These are phyloP conservation scores for Molanna angustata DNA, from an alignment of 2,888 invertebrate species.

Conservation along the genomic window DNA sequence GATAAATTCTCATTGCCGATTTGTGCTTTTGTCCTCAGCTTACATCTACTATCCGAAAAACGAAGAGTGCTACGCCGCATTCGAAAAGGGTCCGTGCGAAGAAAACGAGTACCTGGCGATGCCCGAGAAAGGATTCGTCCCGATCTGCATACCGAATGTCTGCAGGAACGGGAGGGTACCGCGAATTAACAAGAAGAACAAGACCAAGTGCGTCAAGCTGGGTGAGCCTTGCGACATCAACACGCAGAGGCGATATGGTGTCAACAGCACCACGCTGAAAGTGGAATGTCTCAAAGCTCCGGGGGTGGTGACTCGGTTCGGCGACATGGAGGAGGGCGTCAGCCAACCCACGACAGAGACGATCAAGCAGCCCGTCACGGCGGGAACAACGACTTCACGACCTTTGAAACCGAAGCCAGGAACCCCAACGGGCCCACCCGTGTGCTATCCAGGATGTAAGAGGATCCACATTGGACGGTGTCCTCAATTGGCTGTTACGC, in stretches of 20 bases:
- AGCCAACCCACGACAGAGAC: too few relatives aligned
- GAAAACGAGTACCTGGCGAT: constrained; percentile 56
- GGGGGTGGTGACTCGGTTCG: too few relatives aligned
- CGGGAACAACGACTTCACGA: not conserved
- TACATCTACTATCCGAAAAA: constrained; percentile 60
- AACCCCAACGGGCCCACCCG: not conserved
- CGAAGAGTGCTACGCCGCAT: constrained; percentile 62
- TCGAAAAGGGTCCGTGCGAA: constrained; percentile 62
- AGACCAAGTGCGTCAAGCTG: constrained; percentile 35
- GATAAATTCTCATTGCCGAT: too few relatives aligned
- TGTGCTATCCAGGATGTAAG: constrained; percentile 43
- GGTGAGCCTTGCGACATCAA: constrained; percentile 46
- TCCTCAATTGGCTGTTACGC: too few relatives aligned
- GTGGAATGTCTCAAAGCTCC: constrained; percentile 53
- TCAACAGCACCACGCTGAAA: constrained; percentile 58
- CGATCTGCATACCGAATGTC: constrained; percentile 61
- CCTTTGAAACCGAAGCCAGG: not conserved
- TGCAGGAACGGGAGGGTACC: constrained; percentile 50
- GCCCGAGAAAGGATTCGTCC: constrained; percentile 49
- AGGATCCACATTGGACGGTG: too few relatives aligned
- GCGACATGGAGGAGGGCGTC: too few relatives aligned
- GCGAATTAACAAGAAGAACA: not conserved
- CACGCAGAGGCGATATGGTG: constrained; percentile 50
- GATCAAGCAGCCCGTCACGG: too few relatives aligned
- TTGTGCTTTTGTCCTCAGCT: constrained; percentile 43